Percentiles rank a stretch among this genome's conserved stretches.
Evolutionary conservation across 37 sponge, comb jelly and placozoan species (phyloP).

Genomic region (Hexactinellida sp.): DNA sequence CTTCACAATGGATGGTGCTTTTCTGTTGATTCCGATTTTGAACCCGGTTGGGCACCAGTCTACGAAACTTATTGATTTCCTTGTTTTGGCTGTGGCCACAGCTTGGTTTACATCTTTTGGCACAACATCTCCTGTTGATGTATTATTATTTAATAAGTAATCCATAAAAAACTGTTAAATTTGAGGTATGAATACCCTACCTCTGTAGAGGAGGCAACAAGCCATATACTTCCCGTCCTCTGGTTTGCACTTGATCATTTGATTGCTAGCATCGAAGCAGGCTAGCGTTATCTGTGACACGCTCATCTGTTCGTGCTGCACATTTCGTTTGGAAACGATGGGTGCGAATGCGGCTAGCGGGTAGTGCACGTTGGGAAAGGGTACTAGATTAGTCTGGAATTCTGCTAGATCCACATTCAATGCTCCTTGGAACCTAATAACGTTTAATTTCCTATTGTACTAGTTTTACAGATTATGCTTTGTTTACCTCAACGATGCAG

Average conservation of each 20-base stretch:
- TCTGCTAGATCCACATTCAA: constrained; percentile 9
- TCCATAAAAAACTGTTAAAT: not conserved
- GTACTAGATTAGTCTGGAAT: constrained; percentile 1
- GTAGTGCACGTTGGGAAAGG: not conserved
- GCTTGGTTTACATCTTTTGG: not conserved
- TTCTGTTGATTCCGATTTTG: not conserved
- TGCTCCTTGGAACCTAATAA: not conserved
- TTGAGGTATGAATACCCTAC: not conserved
- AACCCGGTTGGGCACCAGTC: constrained; percentile 10
- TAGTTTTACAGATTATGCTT: not conserved
- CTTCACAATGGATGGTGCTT: not conserved
- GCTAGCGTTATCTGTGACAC: not conserved
- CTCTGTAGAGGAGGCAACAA: not conserved
- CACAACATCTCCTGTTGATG: not conserved
- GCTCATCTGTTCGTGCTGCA: constrained; percentile 1
- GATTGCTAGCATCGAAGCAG: not conserved
- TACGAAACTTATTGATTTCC: not conserved
- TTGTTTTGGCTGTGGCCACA: not conserved
- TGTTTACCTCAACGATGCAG: not conserved
- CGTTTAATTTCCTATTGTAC: not conserved
- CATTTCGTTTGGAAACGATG: not conserved
- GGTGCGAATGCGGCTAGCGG: constrained; percentile 2
- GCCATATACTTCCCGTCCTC: constrained; percentile 13
- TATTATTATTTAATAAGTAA: not conserved
- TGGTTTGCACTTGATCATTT: not conserved